Conservation (phyloP, 2,888 invertebrate species). For the Meganola albula region DNA sequence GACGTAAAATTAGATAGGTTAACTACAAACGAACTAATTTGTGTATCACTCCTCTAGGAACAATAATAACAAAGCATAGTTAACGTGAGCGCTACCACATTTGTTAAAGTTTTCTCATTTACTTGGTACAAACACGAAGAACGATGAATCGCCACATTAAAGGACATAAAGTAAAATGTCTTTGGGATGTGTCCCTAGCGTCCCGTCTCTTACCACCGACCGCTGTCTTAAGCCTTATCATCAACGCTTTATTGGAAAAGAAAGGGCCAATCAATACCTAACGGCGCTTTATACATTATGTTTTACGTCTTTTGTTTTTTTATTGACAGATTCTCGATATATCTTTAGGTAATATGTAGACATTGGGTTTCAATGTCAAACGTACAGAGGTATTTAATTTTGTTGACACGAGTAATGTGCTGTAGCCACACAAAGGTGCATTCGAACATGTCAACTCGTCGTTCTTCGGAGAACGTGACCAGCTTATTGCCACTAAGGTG, state of each 20-base stretch:
- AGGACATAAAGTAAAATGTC: constrained; percentile 39
- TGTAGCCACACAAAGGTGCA: no score
- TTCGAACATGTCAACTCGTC: no score
- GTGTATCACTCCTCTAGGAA: background rate
- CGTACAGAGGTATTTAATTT: no score
- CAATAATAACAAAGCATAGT: background rate
- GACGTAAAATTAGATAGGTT: no score
- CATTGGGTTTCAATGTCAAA: no score
- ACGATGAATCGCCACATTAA: constrained; percentile 39
- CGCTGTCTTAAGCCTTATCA: constrained; percentile 44
- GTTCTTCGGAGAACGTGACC: no score
- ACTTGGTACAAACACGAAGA: constrained; percentile 10
- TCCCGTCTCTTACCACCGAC: constrained; percentile 28
- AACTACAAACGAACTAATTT: no score
- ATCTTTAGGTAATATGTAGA: no score
- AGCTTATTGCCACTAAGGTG: no score
- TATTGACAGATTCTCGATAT: no score
- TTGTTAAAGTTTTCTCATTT: background rate
- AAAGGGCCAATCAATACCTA: constrained; percentile 55
- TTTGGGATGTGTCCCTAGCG: constrained; percentile 37
- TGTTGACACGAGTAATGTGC: no score
- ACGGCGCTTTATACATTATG: background rate
- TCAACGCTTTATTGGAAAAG: constrained; percentile 48
- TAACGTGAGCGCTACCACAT: background rate
- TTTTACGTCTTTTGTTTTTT: background rate